Percentiles rank a stretch among this genome's conserved stretches.
These are phyloP conservation scores for Ibycter americanus DNA, from an alignment of 2,797 vertebrate genomes.

Conservation along the genomic window DNA sequence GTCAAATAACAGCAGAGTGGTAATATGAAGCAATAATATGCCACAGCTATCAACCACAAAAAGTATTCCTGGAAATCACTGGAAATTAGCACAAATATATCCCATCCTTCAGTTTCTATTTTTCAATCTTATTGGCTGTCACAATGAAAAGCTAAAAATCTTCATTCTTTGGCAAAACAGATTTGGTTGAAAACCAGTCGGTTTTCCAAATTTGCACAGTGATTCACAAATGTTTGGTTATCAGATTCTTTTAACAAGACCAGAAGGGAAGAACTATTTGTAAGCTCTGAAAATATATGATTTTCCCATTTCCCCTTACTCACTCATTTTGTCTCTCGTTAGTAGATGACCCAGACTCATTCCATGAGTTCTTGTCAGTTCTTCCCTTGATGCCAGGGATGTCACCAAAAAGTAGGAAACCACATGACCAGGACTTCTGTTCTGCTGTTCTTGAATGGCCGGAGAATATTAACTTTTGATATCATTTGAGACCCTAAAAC, in stretches of 20 bases:
- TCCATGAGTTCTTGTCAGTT: not conserved
- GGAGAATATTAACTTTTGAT: not conserved
- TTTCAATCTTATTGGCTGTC: not conserved
- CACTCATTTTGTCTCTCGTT: not conserved
- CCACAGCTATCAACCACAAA: not conserved
- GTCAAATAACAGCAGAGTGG: not conserved
- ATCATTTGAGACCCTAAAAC: not conserved
- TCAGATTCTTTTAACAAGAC: not conserved
- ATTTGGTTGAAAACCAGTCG: not conserved
- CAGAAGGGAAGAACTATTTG: not conserved
- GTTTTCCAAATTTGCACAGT: not conserved
- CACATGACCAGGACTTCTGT: not conserved
- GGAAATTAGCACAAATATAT: not conserved
- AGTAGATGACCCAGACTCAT: not conserved
- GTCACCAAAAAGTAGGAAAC: not conserved
- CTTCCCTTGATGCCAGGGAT: not conserved
- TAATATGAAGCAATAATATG: not conserved
- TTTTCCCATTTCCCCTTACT: not conserved
- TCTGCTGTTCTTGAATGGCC: not conserved
- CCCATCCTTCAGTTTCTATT: not conserved
- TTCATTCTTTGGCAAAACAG: not conserved
- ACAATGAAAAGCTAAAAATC: not conserved
- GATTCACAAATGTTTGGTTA: not conserved
- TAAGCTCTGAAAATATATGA: not conserved
- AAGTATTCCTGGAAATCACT: not conserved